phyloP scores from a whole-genome alignment of 2,797 vertebrate genomes.

The Rachycentron canadum region DNA sequence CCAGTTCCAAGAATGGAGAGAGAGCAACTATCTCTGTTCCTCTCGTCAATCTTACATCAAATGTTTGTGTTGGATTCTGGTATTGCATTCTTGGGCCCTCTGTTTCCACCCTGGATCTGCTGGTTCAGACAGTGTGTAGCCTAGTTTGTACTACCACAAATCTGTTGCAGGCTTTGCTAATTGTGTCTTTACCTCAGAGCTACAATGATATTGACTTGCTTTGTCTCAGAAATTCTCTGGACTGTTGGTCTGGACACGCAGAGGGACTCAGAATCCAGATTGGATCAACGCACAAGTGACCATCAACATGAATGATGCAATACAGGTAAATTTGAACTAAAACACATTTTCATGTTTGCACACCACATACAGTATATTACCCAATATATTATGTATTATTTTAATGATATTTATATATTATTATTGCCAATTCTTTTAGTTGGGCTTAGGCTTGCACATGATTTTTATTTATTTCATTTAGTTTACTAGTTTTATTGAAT shows the following conservation, averaged over 20 bases:
- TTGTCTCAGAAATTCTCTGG: constrained; percentile 71
- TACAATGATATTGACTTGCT: neutral
- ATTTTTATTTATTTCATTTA: no score
- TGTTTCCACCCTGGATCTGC: constrained; percentile 80
- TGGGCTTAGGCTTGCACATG: no score
- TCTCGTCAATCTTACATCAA: constrained; percentile 34
- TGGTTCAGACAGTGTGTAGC: constrained; percentile 74
- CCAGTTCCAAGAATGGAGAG: constrained; percentile 65
- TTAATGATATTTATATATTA: no score
- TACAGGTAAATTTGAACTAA: constrained; percentile 61
- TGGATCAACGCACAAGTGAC: constrained; percentile 82
- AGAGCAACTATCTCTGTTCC: constrained; percentile 73
- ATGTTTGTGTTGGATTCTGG: constrained; percentile 86
- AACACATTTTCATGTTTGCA: neutral
- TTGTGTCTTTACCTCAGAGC: neutral
- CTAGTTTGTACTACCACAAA: neutral
- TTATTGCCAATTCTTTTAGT: no score
- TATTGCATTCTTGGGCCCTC: constrained; percentile 84
- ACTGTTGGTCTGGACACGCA: constrained; percentile 78
- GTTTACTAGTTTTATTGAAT: neutral
- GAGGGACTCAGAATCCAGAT: constrained; percentile 75
- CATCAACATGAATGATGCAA: constrained; percentile 49
- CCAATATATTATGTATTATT: no score
- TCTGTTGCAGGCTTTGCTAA: neutral
- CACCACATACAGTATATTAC: no score